phyloP scores from a whole-genome alignment of 2,888 invertebrate species.

The Drosophila leonis region DNA sequence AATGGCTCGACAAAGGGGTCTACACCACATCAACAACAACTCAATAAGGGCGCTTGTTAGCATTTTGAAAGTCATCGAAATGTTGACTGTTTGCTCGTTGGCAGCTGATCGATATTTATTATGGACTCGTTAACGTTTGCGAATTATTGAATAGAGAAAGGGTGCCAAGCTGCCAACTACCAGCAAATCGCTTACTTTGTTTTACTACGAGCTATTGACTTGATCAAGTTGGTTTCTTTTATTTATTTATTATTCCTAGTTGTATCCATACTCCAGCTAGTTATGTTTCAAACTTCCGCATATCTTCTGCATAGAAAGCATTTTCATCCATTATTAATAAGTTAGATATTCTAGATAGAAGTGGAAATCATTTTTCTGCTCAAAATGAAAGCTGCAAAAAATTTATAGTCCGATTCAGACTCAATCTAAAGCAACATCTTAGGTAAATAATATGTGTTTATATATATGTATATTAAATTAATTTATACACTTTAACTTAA shows the following conservation, averaged over 20 bases:
- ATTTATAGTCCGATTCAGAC: not conserved
- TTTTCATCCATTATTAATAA: too few relatives aligned
- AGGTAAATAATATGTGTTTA: slow-evolving; percentile 31
- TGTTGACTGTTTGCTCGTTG: slow-evolving; percentile 43
- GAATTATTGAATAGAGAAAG: slow-evolving; percentile 16
- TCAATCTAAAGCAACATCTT: slow-evolving; percentile 13
- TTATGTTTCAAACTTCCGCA: too few relatives aligned
- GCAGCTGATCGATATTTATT: slow-evolving; percentile 66
- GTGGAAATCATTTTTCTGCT: too few relatives aligned
- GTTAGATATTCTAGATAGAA: too few relatives aligned
- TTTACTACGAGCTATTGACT: not conserved
- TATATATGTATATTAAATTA: slow-evolving; percentile 46
- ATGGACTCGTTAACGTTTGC: slow-evolving; percentile 35
- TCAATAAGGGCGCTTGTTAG: slow-evolving; percentile 74
- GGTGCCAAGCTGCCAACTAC: slow-evolving; percentile 4
- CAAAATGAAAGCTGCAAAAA: not conserved
- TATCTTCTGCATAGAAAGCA: too few relatives aligned
- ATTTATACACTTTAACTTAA: slow-evolving; percentile 67
- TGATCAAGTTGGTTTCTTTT: not conserved
- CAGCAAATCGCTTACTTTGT: not conserved
- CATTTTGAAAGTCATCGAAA: slow-evolving; percentile 31
- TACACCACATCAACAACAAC: slow-evolving; percentile 54
- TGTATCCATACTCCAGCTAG: not conserved
- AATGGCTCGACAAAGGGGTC: slow-evolving; percentile 12
- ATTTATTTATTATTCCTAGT: not conserved